These are phyloP conservation scores for Crotalus helleri DNA, from an alignment of 2,113 vertebrate genomes.

Conservation along the genomic window DNA sequence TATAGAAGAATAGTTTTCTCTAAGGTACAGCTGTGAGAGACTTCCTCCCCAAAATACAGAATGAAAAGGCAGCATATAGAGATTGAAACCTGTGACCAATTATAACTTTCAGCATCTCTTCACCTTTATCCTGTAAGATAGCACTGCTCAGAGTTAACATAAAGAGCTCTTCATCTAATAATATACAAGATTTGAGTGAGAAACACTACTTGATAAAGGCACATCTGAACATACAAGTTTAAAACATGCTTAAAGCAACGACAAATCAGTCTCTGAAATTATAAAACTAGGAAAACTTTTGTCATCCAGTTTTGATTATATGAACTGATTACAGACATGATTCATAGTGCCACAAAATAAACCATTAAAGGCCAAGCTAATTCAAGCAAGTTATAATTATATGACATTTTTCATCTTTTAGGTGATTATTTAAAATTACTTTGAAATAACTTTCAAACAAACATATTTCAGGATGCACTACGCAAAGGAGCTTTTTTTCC, in stretches of 20 bases:
- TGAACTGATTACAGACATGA: not conserved
- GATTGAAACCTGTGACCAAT: not conserved
- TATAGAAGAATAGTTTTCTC: not conserved
- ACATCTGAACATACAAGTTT: not conserved
- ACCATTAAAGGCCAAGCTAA: not conserved
- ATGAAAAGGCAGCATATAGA: not conserved
- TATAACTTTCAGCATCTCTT: not conserved
- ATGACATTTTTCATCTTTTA: not conserved
- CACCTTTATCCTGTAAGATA: not conserved
- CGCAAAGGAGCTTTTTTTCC: not conserved
- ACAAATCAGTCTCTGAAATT: not conserved
- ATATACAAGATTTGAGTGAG: not conserved
- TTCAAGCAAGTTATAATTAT: not conserved
- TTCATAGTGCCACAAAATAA: not conserved
- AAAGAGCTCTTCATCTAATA: not conserved
- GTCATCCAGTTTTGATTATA: not conserved
- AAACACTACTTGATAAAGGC: not conserved
- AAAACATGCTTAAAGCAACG: not conserved
- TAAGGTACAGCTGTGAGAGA: not conserved
- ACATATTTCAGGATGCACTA: not conserved
- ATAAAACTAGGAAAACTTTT: not conserved
- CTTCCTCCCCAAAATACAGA: not conserved
- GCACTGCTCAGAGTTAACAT: not conserved
- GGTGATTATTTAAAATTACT: not conserved
- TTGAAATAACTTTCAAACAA: not conserved